A percentile compares a stretch with the other conserved stretches of the same genome.
These are phyloP conservation scores for Mythimna albipuncta DNA, from an alignment of 2,888 invertebrate species.

Conservation along the genomic window DNA sequence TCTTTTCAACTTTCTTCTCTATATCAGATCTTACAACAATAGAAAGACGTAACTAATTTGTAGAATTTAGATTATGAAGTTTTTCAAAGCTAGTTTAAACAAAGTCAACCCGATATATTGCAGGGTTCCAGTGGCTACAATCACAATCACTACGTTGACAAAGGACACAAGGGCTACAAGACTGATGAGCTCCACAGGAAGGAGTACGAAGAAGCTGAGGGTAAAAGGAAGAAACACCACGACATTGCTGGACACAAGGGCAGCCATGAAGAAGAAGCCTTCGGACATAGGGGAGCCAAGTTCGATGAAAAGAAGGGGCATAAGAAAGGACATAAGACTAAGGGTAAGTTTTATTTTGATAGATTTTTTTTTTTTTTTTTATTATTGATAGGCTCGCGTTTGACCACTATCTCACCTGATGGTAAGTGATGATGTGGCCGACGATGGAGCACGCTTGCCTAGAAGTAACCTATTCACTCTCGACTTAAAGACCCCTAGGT, in stretches of 20 bases:
- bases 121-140: conserved; percentile 91
- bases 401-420: no score
- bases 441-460: no score
- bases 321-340: conserved; percentile 94
- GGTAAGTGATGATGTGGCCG: no score
- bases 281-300: conserved; percentile 92
- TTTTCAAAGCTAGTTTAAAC: background rate
- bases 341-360: conserved; percentile 80
- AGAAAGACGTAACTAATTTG: no score
- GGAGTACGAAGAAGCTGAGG: conserved; percentile 91
- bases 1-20: no score
- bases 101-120: conserved; percentile 48
- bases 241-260: conserved; percentile 92
- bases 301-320: conserved; percentile 94
- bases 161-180: conserved; percentile 91
- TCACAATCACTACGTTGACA: conserved; percentile 90
- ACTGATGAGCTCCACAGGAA: conserved; percentile 91
- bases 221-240: conserved; percentile 92
- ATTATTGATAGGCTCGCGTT: no score
- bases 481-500: no score
- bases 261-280: conserved; percentile 92
- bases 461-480: no score
- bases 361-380: no score
- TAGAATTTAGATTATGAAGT: no score
- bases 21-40: no score